phyloP scores from a whole-genome alignment of 2,888 invertebrate species.

The Aquatica leii region DNA sequence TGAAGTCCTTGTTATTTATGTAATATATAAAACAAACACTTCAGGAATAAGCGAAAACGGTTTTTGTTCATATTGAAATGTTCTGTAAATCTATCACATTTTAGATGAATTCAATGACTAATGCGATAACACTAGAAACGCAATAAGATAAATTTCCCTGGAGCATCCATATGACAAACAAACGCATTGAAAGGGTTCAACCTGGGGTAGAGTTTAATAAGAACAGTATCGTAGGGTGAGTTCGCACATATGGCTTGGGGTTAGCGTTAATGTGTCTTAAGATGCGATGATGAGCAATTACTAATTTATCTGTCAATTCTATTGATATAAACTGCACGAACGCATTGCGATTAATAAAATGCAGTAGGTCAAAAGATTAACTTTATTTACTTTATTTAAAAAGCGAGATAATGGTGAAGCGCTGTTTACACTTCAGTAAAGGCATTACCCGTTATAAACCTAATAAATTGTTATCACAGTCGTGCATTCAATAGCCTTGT shows the following conservation, averaged over 20 bases:
- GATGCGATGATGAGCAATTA: constrained; percentile 29
- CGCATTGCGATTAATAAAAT: neutral
- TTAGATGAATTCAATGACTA: constrained; percentile 46
- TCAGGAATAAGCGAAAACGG: constrained; percentile 22
- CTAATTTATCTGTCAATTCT: constrained; percentile 27
- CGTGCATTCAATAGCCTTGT: constrained; percentile 40
- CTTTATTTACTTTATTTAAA: neutral
- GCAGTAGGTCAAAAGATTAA: neutral
- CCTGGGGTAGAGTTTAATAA: constrained; percentile 40
- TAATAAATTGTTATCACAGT: constrained; percentile 39
- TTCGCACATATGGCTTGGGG: constrained; percentile 30
- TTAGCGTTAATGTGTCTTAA: constrained; percentile 31
- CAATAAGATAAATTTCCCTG: constrained; percentile 46
- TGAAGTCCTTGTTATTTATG: constrained; percentile 32
- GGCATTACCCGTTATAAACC: constrained; percentile 24
- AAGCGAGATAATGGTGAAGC: neutral
- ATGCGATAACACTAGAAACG: constrained; percentile 46
- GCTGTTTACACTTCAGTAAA: constrained; percentile 13
- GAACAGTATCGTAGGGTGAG: constrained; percentile 30
- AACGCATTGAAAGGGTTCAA: constrained; percentile 43
- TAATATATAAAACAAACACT: constrained; percentile 34
- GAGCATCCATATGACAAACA: constrained; percentile 47
- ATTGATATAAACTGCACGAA: constrained; percentile 2
- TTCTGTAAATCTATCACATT: constrained; percentile 14
- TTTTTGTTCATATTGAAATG: constrained; percentile 13